Evolutionary conservation across 1,140 invertebrate species (phyloP).

Genomic region (Drosophila burlai): DNA sequence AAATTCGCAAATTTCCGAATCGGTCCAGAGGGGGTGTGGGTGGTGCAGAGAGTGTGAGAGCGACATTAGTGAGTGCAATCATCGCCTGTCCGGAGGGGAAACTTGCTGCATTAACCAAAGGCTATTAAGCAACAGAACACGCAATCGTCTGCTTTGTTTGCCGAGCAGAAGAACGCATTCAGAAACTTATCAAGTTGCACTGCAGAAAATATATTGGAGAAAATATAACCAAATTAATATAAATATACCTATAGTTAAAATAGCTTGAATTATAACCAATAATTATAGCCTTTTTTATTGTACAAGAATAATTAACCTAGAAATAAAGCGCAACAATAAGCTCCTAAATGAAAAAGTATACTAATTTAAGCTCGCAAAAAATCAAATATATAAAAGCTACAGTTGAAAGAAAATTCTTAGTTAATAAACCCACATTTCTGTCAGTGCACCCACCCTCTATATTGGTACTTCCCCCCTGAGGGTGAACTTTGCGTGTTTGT

Average conservation of each 20-base stretch:
- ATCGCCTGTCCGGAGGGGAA: conserved; percentile 13
- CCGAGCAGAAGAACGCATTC: conserved; percentile 1
- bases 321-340: too few relatives aligned
- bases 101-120: conserved; percentile 39
- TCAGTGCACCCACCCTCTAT: conserved; percentile 8
- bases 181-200: conserved; percentile 1
- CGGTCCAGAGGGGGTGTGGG: conserved; percentile 1
- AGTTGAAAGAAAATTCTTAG: neutral
- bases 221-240: neutral
- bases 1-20: conserved; percentile 75
- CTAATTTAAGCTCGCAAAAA: neutral
- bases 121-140: conserved; percentile 32
- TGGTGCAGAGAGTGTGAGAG: conserved; percentile 16
- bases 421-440: neutral
- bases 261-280: neutral
- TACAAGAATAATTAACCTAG: too few relatives aligned
- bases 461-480: conserved; percentile 5
- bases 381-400: neutral
- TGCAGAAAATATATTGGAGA: neutral
- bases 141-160: conserved; percentile 23
- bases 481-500: conserved; percentile 35
- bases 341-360: too few relatives aligned
- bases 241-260: neutral
- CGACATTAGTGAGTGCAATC: conserved; percentile 55
- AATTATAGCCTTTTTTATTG: too few relatives aligned